phyloP scores from a whole-genome alignment of 1,140 invertebrate species.

The Heliothis subflexa region DNA sequence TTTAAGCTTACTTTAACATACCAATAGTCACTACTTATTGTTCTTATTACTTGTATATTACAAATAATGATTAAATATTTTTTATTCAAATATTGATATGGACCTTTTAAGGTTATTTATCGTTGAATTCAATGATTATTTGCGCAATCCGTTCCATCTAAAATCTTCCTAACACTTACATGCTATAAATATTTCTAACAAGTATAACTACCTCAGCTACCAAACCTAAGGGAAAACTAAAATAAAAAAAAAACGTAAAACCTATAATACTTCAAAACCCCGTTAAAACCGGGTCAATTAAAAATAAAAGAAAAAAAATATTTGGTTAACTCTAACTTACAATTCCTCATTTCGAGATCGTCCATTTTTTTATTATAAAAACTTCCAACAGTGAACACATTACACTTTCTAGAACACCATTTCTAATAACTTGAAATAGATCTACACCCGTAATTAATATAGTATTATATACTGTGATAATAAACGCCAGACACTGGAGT shows the following conservation, averaged over 20 bases:
- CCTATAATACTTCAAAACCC: conserved; percentile 83
- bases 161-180: conserved; percentile 73
- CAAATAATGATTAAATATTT: conserved; percentile 82
- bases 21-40: conserved; percentile 83
- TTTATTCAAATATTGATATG: conserved; percentile 83
- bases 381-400: conserved; percentile 81
- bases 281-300: conserved; percentile 79
- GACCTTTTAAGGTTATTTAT: conserved; percentile 81
- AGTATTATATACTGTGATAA: conserved; percentile 80
- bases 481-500: conserved; percentile 55
- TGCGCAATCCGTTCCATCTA: conserved; percentile 64
- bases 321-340: conserved; percentile 63
- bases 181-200: conserved; percentile 68
- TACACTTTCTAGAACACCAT: conserved; percentile 67
- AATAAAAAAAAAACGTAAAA: conserved; percentile 64
- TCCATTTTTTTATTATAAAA: conserved; percentile 61
- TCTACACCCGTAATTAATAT: conserved; percentile 83
- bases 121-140: conserved; percentile 65
- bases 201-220: conserved; percentile 75
- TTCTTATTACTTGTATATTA: conserved; percentile 78
- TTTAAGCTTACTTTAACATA: conserved; percentile 57
- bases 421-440: conserved; percentile 76
- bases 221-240: conserved; percentile 65
- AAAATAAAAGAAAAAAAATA: conserved; percentile 70
- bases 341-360: conserved; percentile 69